phyloP scores from a whole-genome alignment of 1,140 invertebrate genomes.

The Bombus pascuorum region DNA sequence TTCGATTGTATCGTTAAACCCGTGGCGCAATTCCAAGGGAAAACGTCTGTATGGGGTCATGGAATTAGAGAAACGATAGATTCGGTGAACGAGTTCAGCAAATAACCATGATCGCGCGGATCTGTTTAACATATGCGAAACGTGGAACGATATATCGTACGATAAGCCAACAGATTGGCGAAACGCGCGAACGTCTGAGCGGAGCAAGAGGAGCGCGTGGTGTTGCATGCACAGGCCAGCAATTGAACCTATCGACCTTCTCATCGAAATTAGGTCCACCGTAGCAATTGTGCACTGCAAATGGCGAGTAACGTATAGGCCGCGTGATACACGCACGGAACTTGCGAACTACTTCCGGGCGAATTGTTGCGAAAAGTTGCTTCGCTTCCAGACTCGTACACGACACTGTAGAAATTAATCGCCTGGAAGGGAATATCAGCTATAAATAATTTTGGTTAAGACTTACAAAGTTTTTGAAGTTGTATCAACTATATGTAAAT shows the following conservation, averaged over 20 bases:
- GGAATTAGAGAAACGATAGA: neutral
- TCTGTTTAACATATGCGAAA: conserved; percentile 36
- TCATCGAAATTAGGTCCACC: conserved; percentile 6
- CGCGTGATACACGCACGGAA: conserved; percentile 4
- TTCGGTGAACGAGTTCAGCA: neutral
- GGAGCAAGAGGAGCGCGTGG: conserved; percentile 15
- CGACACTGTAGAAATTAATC: neutral
- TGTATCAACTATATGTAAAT: no score
- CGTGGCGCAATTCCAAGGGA: neutral
- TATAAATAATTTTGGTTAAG: neutral
- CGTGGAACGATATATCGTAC: conserved; percentile 20
- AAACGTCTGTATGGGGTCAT: neutral
- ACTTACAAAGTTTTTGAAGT: neutral
- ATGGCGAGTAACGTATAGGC: neutral
- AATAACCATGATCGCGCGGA: conserved; percentile 31
- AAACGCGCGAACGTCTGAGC: conserved; percentile 9
- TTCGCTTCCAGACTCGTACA: neutral
- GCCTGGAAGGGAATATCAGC: no score
- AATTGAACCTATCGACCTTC: conserved; percentile 16
- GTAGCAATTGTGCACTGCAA: neutral
- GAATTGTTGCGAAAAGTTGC: neutral
- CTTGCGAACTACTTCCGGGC: neutral
- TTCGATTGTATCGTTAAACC: neutral
- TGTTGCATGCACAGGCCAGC: conserved; percentile 11
- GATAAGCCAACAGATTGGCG: conserved; percentile 31